phyloP scores from a whole-genome alignment of 2,113 vertebrate genomes.

The Microcebus griseorufus region DNA sequence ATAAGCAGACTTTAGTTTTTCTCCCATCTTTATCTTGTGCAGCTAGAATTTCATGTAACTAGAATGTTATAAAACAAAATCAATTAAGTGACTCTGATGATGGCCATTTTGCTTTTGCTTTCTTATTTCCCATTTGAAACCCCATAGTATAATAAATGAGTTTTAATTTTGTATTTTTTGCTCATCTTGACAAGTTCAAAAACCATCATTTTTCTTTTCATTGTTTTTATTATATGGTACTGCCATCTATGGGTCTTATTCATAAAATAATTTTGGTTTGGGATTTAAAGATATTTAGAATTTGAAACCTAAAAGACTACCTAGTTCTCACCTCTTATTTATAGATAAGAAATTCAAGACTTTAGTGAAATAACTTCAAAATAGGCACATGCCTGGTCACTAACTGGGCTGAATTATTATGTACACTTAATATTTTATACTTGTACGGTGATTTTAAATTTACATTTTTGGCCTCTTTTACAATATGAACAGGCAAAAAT shows the following conservation, averaged over 20 bases:
- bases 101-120: background rate
- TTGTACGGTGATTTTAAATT: background rate
- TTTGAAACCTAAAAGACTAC: background rate
- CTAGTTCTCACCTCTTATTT: background rate
- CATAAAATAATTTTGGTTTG: conserved; percentile 46
- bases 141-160: background rate
- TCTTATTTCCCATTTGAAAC: conserved; percentile 15
- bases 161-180: background rate
- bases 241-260: conserved; percentile 68
- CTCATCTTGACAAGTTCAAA: background rate
- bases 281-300: background rate
- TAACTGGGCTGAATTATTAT: background rate
- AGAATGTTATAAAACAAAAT: background rate
- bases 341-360: background rate
- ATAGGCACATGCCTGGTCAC: background rate
- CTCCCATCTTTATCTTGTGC: background rate
- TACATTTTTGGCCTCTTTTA: background rate
- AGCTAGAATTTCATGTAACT: background rate
- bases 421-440: background rate
- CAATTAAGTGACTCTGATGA: background rate
- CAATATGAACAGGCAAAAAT: background rate
- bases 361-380: background rate
- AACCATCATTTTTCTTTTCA: background rate
- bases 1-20: background rate
- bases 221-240: conserved; percentile 69